Conservation (phyloP, 1,140 invertebrate species). For the Gryllus bimaculatus region DNA sequence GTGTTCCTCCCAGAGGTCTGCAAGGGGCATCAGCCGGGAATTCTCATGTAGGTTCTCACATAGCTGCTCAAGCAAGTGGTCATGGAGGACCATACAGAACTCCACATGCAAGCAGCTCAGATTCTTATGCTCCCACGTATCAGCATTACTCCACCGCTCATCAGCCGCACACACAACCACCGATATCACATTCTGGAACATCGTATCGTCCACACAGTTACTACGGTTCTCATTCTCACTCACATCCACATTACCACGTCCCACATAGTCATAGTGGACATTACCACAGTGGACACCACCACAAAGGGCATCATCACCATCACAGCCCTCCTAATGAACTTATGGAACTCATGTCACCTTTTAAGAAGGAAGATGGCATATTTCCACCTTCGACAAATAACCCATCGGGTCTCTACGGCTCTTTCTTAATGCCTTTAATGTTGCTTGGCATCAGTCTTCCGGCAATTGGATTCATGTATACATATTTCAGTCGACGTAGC, state of each 20-base stretch:
- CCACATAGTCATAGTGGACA: not conserved
- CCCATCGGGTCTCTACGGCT: not conserved
- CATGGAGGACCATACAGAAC: not conserved
- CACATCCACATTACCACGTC: not conserved
- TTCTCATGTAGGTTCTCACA: not conserved
- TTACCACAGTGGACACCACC: not conserved
- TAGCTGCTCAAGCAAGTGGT: not conserved
- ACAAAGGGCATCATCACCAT: not conserved
- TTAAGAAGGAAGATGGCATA: not conserved
- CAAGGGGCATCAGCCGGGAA: not conserved
- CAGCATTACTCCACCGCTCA: not conserved
- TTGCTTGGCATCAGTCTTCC: conserved; percentile 16
- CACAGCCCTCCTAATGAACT: not conserved
- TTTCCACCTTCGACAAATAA: not conserved
- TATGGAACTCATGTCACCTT: not conserved
- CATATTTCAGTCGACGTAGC: conserved; percentile 11
- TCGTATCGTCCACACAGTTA: too few species aligned
- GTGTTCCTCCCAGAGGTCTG: too few species aligned
- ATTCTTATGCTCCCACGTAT: not conserved
- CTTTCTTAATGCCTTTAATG: conserved; percentile 2
- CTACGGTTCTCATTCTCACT: not conserved
- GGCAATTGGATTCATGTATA: conserved; percentile 17
- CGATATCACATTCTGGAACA: too few species aligned
- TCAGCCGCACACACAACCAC: not conserved
- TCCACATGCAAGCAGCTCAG: not conserved